Evolutionary conservation across 2,113 vertebrate species (phyloP).

Genomic region (Pseudonaja textilis): DNA sequence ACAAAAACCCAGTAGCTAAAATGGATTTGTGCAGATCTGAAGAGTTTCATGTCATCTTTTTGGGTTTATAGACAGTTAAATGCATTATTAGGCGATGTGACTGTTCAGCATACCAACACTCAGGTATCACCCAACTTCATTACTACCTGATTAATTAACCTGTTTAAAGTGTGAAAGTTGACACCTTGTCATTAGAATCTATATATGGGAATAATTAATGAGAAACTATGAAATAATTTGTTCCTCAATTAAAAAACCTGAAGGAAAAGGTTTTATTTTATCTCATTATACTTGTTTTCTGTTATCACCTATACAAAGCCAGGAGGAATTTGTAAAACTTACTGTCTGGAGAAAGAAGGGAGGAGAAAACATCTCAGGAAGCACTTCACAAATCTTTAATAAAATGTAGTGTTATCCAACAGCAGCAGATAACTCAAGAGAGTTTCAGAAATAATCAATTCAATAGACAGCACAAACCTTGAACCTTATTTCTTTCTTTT

Average conservation of each 20-base stretch:
- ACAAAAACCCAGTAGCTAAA: conserved; percentile 52
- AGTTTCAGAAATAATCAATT: conserved; percentile 45
- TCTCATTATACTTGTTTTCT: conserved; percentile 74
- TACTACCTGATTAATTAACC: conserved; percentile 83
- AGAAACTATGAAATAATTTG: conserved; percentile 77
- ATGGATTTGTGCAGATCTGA: conserved; percentile 59
- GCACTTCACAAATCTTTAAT: conserved; percentile 74
- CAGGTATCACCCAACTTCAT: conserved; percentile 79
- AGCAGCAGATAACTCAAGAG: conserved; percentile 63
- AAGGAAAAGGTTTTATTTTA: conserved; percentile 69
- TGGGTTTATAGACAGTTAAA: conserved; percentile 69
- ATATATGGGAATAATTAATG: conserved; percentile 72
- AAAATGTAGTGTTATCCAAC: conserved; percentile 68
- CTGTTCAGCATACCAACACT: conserved; percentile 66
- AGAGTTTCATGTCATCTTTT: conserved; percentile 61
- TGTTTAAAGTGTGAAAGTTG: conserved; percentile 81
- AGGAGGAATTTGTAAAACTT: conserved; percentile 68
- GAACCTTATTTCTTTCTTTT: conserved; percentile 16
- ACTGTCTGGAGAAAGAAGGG: conserved; percentile 50
- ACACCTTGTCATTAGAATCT: conserved; percentile 75
- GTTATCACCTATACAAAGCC: conserved; percentile 75
- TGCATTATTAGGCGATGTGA: conserved; percentile 68
- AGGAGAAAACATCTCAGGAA: conserved; percentile 57
- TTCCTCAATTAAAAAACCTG: conserved; percentile 72
- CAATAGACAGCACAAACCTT: conserved; percentile 40